A percentile compares a stretch with the other conserved stretches of the same genome.
These are phyloP conservation scores for Myiopsitta monachus DNA, from an alignment of 2,113 vertebrate species.

Conservation along the genomic window DNA sequence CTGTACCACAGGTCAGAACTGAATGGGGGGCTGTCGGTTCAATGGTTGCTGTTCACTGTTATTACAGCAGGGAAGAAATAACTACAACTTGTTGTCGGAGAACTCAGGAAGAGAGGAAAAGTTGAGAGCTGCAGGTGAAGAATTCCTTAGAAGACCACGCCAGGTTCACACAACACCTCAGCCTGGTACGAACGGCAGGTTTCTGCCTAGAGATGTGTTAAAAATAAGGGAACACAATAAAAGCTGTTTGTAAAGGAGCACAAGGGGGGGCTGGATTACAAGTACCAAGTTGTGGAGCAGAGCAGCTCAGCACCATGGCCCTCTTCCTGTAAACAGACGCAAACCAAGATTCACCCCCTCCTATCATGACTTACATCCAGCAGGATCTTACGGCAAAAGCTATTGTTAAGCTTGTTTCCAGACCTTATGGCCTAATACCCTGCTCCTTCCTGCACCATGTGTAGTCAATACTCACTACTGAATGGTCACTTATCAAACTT, in stretches of 20 bases:
- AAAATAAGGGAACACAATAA: neutral
- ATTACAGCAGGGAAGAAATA: neutral
- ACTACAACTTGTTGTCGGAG: neutral
- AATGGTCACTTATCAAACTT: neutral
- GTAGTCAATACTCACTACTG: neutral
- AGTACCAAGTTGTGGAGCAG: rapidly evolving
- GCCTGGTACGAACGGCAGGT: neutral
- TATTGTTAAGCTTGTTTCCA: neutral
- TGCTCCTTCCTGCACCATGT: neutral
- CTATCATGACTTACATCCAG: neutral
- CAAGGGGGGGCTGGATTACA: neutral
- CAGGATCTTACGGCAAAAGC: neutral
- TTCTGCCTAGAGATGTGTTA: neutral
- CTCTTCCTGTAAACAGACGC: neutral
- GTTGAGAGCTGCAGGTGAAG: neutral
- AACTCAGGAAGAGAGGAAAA: rapidly evolving
- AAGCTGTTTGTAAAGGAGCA: neutral
- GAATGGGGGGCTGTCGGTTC: neutral
- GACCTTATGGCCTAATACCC: neutral
- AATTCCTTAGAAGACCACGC: neutral
- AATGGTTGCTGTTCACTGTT: neutral
- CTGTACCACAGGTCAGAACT: neutral
- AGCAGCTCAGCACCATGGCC: neutral
- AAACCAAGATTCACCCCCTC: neutral
- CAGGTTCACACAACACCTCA: neutral